Percentiles rank a stretch among this genome's conserved stretches.
These are phyloP conservation scores for Colletes collaris DNA, from an alignment of 2,888 invertebrate genomes.

Conservation along the genomic window DNA sequence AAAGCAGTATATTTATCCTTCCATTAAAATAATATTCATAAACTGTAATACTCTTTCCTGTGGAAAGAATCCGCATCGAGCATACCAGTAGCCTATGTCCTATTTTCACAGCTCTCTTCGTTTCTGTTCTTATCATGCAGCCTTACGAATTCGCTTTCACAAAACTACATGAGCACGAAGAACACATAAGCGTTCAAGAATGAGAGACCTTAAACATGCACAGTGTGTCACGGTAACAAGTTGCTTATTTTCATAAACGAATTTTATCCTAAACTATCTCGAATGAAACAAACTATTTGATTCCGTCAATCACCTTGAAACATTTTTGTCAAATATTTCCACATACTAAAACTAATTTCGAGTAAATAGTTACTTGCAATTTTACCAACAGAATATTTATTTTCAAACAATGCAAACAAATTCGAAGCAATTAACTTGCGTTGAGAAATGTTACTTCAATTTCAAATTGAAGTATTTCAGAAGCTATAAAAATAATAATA, in stretches of 20 bases:
- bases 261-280: too few relatives aligned
- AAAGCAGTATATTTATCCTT: too few relatives aligned
- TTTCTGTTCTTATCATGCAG: slow-evolving; percentile 32
- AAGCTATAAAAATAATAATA: not conserved
- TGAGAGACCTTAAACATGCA: slow-evolving; percentile 47
- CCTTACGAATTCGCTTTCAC: slow-evolving; percentile 59
- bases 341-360: too few relatives aligned
- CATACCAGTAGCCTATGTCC: slow-evolving; percentile 4
- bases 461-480: not conserved
- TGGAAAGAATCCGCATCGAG: not conserved
- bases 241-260: not conserved
- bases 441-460: too few relatives aligned
- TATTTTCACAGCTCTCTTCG: slow-evolving; percentile 20
- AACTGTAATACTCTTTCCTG: not conserved
- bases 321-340: too few relatives aligned
- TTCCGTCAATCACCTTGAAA: too few relatives aligned
- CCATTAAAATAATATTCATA: too few relatives aligned
- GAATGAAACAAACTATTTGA: too few relatives aligned
- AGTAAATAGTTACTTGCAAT: too few relatives aligned
- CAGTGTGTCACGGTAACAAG: slow-evolving; percentile 46
- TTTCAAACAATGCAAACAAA: too few relatives aligned
- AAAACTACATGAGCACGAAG: slow-evolving; percentile 52
- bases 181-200: slow-evolving; percentile 55
- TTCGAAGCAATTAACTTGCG: too few relatives aligned
- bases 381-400: too few relatives aligned